A percentile compares a stretch with the other conserved stretches of the same genome.
Evolutionary conservation across 2,797 vertebrate genomes (phyloP).

Genomic region (Anguilla obscura): DNA sequence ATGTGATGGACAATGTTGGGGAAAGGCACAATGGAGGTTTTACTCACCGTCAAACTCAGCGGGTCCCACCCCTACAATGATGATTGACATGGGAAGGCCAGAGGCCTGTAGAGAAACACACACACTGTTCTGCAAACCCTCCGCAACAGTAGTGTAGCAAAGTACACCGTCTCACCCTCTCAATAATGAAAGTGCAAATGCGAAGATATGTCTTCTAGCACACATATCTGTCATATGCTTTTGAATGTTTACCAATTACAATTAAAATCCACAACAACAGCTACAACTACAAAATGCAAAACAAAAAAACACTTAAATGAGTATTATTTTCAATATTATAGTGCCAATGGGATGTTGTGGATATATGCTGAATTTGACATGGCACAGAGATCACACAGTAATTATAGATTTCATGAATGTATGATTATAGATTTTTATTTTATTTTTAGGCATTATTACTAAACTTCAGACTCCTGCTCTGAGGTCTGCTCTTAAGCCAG

Average conservation of each 20-base stretch:
- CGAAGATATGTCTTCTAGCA: neutral
- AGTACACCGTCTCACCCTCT: neutral
- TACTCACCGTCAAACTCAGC: constrained; percentile 89
- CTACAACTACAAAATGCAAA: neutral
- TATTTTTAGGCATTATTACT: neutral
- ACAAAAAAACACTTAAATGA: neutral
- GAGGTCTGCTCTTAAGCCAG: neutral
- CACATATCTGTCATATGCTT: neutral
- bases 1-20: neutral
- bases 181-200: too few relatives aligned
- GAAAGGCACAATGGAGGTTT: neutral
- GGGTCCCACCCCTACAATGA: constrained; percentile 88
- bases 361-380: neutral
- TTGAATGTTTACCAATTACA: neutral
- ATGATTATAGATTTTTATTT: neutral
- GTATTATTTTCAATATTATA: neutral
- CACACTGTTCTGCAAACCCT: neutral
- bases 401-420: neutral
- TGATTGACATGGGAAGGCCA: constrained; percentile 86
- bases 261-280: neutral
- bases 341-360: neutral
- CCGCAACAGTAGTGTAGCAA: neutral
- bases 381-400: neutral
- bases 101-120: constrained; percentile 72
- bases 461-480: neutral